Conservation (phyloP, 2,888 invertebrate species). For the Psylliodes chrysocephalus region DNA sequence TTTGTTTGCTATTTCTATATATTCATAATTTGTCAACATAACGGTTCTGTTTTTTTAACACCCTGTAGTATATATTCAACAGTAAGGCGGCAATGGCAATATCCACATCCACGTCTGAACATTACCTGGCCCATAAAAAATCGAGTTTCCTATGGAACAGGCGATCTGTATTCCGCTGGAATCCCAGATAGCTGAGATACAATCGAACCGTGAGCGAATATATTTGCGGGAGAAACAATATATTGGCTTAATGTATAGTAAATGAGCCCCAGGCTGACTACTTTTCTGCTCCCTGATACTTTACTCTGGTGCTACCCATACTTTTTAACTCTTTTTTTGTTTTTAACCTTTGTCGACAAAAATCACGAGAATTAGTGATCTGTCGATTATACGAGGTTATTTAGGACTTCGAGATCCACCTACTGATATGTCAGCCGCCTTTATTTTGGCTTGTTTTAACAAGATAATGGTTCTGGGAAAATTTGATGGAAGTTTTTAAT, state of each 20-base stretch:
- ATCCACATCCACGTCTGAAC: conserved; percentile 58
- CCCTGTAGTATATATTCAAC: conserved; percentile 38
- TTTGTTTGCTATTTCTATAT: too few species aligned
- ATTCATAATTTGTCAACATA: too few species aligned
- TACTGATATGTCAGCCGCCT: background rate
- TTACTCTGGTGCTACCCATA: conserved; percentile 19
- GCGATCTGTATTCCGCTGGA: conserved; percentile 59
- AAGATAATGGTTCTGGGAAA: background rate
- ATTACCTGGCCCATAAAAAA: conserved; percentile 62
- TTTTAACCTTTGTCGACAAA: conserved; percentile 13
- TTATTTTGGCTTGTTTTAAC: background rate
- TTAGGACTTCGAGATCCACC: background rate
- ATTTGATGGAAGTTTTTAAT: too few species aligned
- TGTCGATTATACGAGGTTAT: conserved; percentile 1
- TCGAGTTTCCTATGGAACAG: conserved; percentile 56
- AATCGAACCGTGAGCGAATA: conserved; percentile 58
- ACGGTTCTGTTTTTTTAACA: too few species aligned
- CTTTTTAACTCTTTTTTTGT: conserved; percentile 23
- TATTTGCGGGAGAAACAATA: conserved; percentile 60
- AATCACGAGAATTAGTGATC: conserved; percentile 14
- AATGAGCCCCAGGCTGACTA: conserved; percentile 53
- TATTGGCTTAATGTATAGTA: conserved; percentile 59
- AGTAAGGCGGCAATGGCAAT: conserved; percentile 50
- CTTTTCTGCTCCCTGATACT: conserved; percentile 40
- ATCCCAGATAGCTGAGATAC: conserved; percentile 60